Percentiles rank a stretch among this genome's conserved stretches.
These are phyloP conservation scores for Epicauta chinensis DNA, from an alignment of 1,140 invertebrate genomes.

Conservation along the genomic window DNA sequence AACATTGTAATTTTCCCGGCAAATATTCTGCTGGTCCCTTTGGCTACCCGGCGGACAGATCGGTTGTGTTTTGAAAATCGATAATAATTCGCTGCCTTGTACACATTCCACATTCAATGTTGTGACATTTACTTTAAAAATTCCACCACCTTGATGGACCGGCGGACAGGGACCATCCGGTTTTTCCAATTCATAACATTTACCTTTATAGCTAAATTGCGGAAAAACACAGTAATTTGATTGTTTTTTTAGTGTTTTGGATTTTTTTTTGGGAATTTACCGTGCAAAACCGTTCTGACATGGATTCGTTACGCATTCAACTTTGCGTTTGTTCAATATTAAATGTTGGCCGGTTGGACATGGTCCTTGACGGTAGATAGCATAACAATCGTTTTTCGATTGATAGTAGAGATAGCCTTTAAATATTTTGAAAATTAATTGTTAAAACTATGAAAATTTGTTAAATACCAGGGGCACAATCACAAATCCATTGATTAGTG, in stretches of 20 bases:
- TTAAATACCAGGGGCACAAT: constrained; percentile 52
- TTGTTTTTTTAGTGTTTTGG: constrained; percentile 4
- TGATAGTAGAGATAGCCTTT: constrained; percentile 57
- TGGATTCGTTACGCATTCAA: constrained; percentile 53
- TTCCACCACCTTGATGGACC: constrained; percentile 26
- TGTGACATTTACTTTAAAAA: constrained; percentile 31
- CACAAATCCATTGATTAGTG: constrained; percentile 58
- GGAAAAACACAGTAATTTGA: neutral
- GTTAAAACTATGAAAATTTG: too few species aligned
- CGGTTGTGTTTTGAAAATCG: constrained; percentile 19
- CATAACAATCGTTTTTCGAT: constrained; percentile 51
- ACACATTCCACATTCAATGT: constrained; percentile 30
- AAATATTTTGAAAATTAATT: constrained; percentile 29
- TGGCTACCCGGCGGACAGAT: constrained; percentile 26
- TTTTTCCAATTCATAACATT: constrained; percentile 20
- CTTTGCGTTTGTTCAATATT: constrained; percentile 46
- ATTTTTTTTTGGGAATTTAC: too few species aligned
- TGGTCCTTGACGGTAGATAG: constrained; percentile 55
- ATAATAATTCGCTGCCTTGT: constrained; percentile 24
- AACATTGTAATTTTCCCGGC: constrained; percentile 11
- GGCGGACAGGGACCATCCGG: constrained; percentile 26
- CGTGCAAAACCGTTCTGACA: constrained; percentile 45
- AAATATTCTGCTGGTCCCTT: constrained; percentile 21
- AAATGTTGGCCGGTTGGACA: constrained; percentile 51
- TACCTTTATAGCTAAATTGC: constrained; percentile 11